Percentiles rank a stretch among this genome's conserved stretches.
Evolutionary conservation across 2,113 vertebrate species (phyloP).

Genomic region (Gymnobelideus leadbeateri): DNA sequence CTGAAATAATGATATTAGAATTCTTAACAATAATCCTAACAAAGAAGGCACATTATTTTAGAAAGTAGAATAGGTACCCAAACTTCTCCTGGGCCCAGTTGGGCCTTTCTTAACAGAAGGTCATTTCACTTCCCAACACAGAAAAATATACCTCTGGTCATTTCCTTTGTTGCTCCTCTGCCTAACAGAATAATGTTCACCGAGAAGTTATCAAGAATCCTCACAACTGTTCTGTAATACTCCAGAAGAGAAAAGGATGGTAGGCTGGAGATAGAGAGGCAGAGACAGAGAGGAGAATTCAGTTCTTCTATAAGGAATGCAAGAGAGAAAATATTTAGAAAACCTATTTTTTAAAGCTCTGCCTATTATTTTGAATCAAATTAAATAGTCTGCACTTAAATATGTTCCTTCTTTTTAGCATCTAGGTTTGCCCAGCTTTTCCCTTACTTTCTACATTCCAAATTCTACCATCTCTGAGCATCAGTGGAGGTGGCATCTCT

Average conservation of each 20-base stretch:
- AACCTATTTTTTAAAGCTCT: background rate
- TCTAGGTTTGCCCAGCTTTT: background rate
- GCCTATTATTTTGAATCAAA: background rate
- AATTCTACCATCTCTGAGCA: background rate
- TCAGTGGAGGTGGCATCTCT: background rate
- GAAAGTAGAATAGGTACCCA: background rate
- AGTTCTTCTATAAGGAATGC: background rate
- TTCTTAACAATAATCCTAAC: background rate
- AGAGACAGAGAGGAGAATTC: background rate
- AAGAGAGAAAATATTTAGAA: background rate
- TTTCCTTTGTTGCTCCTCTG: background rate
- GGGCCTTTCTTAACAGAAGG: background rate
- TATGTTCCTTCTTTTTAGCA: background rate
- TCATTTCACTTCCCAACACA: background rate
- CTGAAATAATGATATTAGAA: background rate
- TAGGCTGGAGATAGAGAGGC: background rate
- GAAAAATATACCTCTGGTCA: background rate
- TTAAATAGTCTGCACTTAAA: background rate
- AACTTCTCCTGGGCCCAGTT: background rate
- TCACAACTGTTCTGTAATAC: background rate
- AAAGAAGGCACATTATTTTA: background rate
- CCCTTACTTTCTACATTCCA: background rate
- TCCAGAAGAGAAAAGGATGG: background rate
- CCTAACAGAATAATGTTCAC: background rate
- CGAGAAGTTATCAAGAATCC: background rate